Evolutionary conservation across 2,888 invertebrate genomes (phyloP).

Genomic region (Calliopum simillimum): DNA sequence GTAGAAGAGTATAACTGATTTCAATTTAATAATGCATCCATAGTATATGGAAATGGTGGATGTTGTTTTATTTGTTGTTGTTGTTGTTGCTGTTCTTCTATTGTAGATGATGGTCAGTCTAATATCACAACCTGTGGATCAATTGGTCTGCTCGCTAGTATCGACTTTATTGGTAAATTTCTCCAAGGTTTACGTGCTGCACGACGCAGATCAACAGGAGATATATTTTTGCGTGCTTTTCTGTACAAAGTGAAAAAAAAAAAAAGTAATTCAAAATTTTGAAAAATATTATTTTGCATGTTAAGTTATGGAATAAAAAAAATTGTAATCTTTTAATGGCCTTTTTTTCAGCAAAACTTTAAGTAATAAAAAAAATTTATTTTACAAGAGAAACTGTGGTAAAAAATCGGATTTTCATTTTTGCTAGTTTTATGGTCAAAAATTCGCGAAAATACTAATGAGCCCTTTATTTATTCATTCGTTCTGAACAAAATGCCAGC

Average conservation of each 20-base stretch:
- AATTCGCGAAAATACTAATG: no score
- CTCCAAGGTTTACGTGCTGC: conserved; percentile 90
- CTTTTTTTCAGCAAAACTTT: no score
- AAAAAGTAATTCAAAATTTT: not conserved
- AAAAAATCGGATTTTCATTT: no score
- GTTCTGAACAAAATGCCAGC: no score
- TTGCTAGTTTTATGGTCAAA: no score
- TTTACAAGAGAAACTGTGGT: no score
- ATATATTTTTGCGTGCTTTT: conserved; percentile 84
- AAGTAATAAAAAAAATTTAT: no score
- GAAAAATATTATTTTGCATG: not conserved
- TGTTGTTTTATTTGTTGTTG: conserved; percentile 56
- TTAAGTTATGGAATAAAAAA: not conserved
- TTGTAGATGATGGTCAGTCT: conserved; percentile 74
- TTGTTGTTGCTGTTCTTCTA: conserved; percentile 46
- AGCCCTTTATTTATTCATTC: no score
- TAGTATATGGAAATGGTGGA: conserved; percentile 73
- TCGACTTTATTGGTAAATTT: conserved; percentile 68
- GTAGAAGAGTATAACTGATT: conserved; percentile 7
- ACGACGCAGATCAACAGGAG: conserved; percentile 81
- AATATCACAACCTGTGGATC: conserved; percentile 79
- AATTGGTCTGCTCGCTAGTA: conserved; percentile 64
- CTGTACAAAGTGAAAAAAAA: conserved; percentile 67
- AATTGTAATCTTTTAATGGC: no score
- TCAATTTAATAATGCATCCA: conserved; percentile 75